Percentiles rank a stretch among this genome's conserved stretches.
These are phyloP conservation scores for Lanius ludovicianus DNA, from an alignment of 2,113 vertebrate genomes.

Conservation along the genomic window DNA sequence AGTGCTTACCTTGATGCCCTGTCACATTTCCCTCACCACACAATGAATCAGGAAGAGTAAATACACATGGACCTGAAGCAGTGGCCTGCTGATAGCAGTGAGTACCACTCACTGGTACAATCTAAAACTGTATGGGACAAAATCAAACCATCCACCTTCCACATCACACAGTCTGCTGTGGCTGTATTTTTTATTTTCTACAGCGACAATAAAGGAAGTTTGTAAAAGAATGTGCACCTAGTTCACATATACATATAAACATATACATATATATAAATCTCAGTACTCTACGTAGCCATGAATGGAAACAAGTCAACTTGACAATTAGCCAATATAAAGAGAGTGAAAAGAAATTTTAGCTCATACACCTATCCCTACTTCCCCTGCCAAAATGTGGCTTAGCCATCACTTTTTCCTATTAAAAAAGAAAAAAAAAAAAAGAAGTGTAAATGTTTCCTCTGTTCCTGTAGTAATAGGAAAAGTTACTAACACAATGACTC, in stretches of 20 bases:
- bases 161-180: background rate
- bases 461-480: background rate
- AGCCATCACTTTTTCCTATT: conserved; percentile 52
- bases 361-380: background rate
- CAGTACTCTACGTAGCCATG: background rate
- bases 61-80: background rate
- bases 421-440: background rate
- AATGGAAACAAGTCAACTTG: conserved; percentile 18
- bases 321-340: conserved; percentile 29
- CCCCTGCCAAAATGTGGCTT: conserved; percentile 36
- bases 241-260: background rate
- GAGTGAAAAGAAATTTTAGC: background rate
- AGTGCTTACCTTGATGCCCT: background rate
- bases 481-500: background rate
- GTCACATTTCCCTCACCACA: background rate
- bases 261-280: background rate
- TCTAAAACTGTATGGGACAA: background rate
- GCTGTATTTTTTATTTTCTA: background rate
- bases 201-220: background rate
- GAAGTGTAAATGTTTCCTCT: conserved; percentile 32
- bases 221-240: background rate
- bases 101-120: background rate
- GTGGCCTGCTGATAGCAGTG: background rate
- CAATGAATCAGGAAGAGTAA: background rate
- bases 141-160: background rate